Base-by-base conservation (phyloP, 1,140 invertebrate species). In the Daktulosphaira vitifoliae region DNA sequence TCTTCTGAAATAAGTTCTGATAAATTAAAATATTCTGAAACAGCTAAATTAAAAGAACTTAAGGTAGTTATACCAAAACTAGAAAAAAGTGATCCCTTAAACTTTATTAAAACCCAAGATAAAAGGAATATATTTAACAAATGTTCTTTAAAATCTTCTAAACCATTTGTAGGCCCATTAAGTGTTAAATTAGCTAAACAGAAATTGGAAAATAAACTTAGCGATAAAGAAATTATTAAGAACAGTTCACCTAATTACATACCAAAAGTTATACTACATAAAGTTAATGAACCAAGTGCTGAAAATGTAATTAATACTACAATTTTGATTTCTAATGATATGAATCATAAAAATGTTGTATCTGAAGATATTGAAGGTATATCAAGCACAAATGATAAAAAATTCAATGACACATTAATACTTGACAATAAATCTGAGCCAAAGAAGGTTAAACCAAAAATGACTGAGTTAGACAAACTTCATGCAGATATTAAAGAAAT, bases 401-500 rank as follows among this genome's bases (percentile, higher is more conserved):
- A 53, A 22, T 9, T 53, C 37, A 25, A 1, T 54, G 20, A 29
- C 0, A 33, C 5, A 6, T 6, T 33, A 33, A 11, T 33, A 33
- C 5, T 33, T 5, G 29, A 33, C 29, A 33, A 2, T 9, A 48
- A 48, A 48, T 20, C 39, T 48, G 39, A 46, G 13, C 5, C 37
- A 7, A 62, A 33, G 46, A 62, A 59, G 6, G 16, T 38, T 13
- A 59, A 18, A 33, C 16, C 18, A 37, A 53, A 53, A 53, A 51
- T 33, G 16, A 29, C 54, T 11, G 56, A 62, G 26, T 48, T 62
- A 33, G 56, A 62, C 8, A 62, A 62, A 62, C 56, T 62, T 22
- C 56, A 62, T 48, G 56, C 56, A 23, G 22, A 62, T 33, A 62
- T 48, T 22, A 62, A 11, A 29, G 56, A 62, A 46, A 62, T 56